Percentiles rank a stretch among this genome's conserved stretches.
Evolutionary conservation across 1,140 invertebrate genomes (phyloP).

Genomic region (Mactra quadrangularis): DNA sequence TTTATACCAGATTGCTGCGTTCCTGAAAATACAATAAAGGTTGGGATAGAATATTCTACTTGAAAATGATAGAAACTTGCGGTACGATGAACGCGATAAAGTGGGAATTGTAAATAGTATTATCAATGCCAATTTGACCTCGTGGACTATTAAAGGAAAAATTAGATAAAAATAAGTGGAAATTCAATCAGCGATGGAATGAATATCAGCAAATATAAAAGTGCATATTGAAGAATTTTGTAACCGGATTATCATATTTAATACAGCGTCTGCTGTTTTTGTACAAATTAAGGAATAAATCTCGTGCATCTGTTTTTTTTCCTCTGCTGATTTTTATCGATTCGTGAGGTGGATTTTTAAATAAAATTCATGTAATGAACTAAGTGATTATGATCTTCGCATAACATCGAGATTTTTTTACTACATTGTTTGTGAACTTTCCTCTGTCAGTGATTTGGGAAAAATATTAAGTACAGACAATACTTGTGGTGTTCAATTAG

Average conservation of each 20-base stretch:
- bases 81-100: not conserved
- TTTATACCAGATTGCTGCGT: not conserved
- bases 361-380: no score
- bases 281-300: not conserved
- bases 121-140: slow-evolving; percentile 40
- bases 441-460: no score
- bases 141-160: not conserved
- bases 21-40: slow-evolving; percentile 13
- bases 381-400: no score
- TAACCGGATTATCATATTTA: not conserved
- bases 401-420: no score
- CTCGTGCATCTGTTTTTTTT: no score
- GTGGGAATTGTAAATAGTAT: slow-evolving; percentile 42
- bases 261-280: not conserved
- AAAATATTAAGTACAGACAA: no score
- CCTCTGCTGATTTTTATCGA: no score
- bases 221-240: not conserved
- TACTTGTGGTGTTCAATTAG: no score
- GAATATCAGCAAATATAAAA: not conserved
- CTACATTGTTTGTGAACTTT: no score
- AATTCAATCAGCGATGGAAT: slow-evolving; percentile 9
- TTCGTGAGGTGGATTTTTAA: no score
- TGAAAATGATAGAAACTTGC: not conserved
- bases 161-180: not conserved
- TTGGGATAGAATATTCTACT: slow-evolving; percentile 14